Percentiles rank a stretch among this genome's conserved stretches.
Evolutionary conservation across 2,113 vertebrate genomes (phyloP).

Genomic region (Neolamprologus falcicula): DNA sequence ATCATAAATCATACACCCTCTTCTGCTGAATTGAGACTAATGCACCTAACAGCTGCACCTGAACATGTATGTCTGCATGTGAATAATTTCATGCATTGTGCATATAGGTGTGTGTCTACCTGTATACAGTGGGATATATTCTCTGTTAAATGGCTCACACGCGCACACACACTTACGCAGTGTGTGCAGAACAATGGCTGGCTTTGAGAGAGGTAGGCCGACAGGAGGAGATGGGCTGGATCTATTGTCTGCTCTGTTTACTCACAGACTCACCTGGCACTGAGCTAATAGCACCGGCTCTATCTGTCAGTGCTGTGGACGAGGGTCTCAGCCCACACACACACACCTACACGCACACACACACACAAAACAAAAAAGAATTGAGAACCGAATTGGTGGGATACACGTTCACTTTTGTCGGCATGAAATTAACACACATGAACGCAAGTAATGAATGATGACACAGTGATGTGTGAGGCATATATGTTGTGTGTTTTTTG

Average conservation of each 20-base stretch:
- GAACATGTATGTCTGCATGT: background rate
- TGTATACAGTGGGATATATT: slow-evolving; percentile 9
- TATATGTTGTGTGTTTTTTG: background rate
- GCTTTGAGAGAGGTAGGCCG: slow-evolving; percentile 52
- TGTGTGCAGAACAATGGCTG: slow-evolving; percentile 50
- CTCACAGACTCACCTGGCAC: slow-evolving; percentile 67
- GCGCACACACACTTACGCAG: background rate
- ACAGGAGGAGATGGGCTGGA: slow-evolving; percentile 60
- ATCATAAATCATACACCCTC: background rate
- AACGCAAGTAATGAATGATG: background rate
- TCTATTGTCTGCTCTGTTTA: slow-evolving; percentile 70
- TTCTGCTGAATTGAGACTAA: background rate
- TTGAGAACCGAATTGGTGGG: background rate
- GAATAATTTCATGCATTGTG: background rate
- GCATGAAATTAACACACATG: background rate
- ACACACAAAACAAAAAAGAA: background rate
- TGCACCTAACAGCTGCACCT: background rate
- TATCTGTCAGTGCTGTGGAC: slow-evolving; percentile 58
- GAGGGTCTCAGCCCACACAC: slow-evolving; percentile 38
- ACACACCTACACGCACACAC: rapidly evolving
- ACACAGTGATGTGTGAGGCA: background rate
- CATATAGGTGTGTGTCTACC: background rate
- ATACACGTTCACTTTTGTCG: background rate
- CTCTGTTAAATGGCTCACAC: background rate
- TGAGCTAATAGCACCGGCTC: slow-evolving; percentile 65